Evolutionary conservation across 37 sponge, comb jelly and placozoan species (phyloP).

Genomic region (Dysidea cf. avara): DNA sequence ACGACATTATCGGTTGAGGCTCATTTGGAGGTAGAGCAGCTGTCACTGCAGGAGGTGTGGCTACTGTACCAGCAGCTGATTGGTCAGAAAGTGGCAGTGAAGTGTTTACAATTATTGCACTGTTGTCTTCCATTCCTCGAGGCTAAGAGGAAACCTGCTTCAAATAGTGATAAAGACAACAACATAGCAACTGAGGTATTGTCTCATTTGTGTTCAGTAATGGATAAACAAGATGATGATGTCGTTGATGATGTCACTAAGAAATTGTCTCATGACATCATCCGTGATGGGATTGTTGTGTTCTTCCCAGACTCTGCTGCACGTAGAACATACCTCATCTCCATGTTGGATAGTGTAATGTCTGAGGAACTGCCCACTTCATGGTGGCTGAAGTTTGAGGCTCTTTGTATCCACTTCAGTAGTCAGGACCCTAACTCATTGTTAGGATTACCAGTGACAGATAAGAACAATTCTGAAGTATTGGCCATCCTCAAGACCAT

Average conservation of each 20-base stretch:
- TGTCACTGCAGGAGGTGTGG: slow-evolving; percentile 83
- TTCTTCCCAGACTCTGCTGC: slow-evolving; percentile 79
- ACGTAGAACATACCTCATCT: slow-evolving; percentile 64
- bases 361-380: slow-evolving; percentile 57
- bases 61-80: slow-evolving; percentile 36
- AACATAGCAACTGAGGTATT: slow-evolving; percentile 51
- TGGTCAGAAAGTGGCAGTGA: no score
- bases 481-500: slow-evolving; percentile 51
- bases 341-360: slow-evolving; percentile 61
- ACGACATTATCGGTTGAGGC: slow-evolving; percentile 20
- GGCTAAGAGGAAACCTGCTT: neutral
- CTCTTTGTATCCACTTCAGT: slow-evolving; percentile 85
- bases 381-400: slow-evolving; percentile 82
- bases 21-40: slow-evolving; percentile 56
- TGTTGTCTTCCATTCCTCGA: slow-evolving; percentile 3
- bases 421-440: slow-evolving; percentile 62
- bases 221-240: slow-evolving; percentile 38
- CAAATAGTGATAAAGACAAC: neutral
- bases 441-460: slow-evolving; percentile 43
- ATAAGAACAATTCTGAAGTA: slow-evolving; percentile 11
- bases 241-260: slow-evolving; percentile 4
- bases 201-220: slow-evolving; percentile 59
- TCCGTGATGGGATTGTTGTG: slow-evolving; percentile 70
- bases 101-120: no score
- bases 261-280: slow-evolving; percentile 64